Evolutionary conservation across 2,888 invertebrate species (phyloP), one percentile per base, ranked within the genome.

Genomic region (Patella pellucida): DNA sequence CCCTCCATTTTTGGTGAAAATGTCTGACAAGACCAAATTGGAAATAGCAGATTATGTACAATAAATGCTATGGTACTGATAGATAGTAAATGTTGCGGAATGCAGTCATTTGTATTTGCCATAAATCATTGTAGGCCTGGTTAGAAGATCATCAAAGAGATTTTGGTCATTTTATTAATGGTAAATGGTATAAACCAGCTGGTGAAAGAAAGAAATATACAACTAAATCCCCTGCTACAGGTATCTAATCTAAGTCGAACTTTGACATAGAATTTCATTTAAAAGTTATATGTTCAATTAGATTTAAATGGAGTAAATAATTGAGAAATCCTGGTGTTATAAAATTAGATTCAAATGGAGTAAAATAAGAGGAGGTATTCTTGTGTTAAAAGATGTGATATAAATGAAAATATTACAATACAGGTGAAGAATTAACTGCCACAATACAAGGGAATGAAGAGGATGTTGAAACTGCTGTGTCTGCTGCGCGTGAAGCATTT

Each of bases 151-250:
- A 90, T 82, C 77, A 79, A 31, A 80, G 87, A 69, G 82, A 81
- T 69, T 89, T 91, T 84, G 90, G 90, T 56, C 87, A 88, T 78
- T 91, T 90, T 79, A 89, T 90, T 77, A 83, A 88, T 84, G 88
- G 88, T 27, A 85, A 89, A 81, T 91, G 90, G 90, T 84, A 86
- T 23, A 86, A 85, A 62, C 87, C 89, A 31, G 12, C 62, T 3
- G 89, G 89, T 41, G 88, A 86, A 19, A 82, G 90, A 69, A 85
- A 87, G 70, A 84, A 84, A 14, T 87, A 87, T 74, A 82, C 86
- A 69, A 86, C 88, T n/a, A 89, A 86, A 76, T 88, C 88, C 72
- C 90, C 90, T 41, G 83, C 89, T n/a, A 90, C 88, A 81, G 90
- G 90, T 90, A 75, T 50, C 23, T 50, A 16, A 27, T 9, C 16